Percentiles rank a stretch among this genome's conserved stretches.
Evolutionary conservation across 2,113 vertebrate species (phyloP).

Genomic region (Tetrax tetrax): DNA sequence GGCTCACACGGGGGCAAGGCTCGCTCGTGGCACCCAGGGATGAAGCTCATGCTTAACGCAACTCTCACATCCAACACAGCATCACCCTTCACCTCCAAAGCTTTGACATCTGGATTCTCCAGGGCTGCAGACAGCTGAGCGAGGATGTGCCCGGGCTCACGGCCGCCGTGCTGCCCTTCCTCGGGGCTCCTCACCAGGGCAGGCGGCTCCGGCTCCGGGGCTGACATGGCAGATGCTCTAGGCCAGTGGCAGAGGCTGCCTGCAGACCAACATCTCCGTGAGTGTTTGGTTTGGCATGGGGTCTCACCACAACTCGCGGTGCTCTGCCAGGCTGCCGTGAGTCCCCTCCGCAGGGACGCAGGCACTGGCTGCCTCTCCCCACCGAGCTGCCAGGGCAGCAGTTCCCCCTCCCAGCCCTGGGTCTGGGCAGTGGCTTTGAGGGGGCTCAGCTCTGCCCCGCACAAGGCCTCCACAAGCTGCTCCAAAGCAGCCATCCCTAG

Average conservation of each 20-base stretch:
- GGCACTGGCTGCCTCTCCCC: background rate
- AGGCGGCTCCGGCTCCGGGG: background rate
- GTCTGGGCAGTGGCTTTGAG: background rate
- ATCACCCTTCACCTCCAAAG: conserved; percentile 4
- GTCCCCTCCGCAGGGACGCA: rapidly evolving
- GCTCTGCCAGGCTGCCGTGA: rapidly evolving
- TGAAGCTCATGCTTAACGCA: rapidly evolving
- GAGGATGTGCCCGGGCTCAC: background rate
- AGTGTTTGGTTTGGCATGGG: rapidly evolving
- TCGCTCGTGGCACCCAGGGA: rapidly evolving
- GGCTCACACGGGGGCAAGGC: background rate
- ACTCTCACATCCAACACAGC: rapidly evolving
- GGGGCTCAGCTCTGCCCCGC: background rate
- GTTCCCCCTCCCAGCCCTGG: background rate
- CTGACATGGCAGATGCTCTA: background rate
- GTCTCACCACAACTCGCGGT: rapidly evolving
- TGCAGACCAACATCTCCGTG: background rate
- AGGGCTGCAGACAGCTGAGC: conserved; percentile 10
- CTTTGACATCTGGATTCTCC: background rate
- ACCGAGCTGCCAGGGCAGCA: rapidly evolving
- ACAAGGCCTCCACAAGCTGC: background rate
- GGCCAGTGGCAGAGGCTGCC: rapidly evolving
- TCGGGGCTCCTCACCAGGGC: background rate
- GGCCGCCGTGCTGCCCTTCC: rapidly evolving
- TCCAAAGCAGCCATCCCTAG: background rate